Evolutionary conservation across 2,888 invertebrate genomes (phyloP), one percentile per base, ranked within the genome.

Genomic region (Ophion costatus): DNA sequence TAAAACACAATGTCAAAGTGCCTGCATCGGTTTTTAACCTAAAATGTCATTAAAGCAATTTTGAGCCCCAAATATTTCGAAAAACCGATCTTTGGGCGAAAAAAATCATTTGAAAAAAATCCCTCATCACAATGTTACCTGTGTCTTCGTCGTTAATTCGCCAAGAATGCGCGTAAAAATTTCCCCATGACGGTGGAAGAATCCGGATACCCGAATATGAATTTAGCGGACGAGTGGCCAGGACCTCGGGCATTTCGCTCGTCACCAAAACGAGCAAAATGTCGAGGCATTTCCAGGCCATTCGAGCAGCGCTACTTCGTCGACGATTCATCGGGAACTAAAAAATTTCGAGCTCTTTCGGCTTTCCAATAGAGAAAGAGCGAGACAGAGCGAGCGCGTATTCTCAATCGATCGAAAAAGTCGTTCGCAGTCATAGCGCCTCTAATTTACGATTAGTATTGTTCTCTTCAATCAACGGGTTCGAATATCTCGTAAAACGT

Each of bases 251-350:
- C 17, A 56, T 38, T 20, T 70, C 64, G 42, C 38, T 70, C 64
- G 76, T 76, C 70, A 76, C 10, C 17, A 81, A 9, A 29, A 81
- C 69, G 61, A 81, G 57, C 17, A 81, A 69, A 61, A 76, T 42
- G 24, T 64, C 70, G 17, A 81, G 29, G n/a, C 20, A 56, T 10
- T 51, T 22, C 56, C 66, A 51, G 59, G 45, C 11, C 29, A n/a
- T 11, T 33, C 33, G 70, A 29, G 14, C 24, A n/a, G 42, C 59
- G 45, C 63, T 78, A 29, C 33, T 45, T 29, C 78, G 61, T 51
- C 51, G 61, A 70, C 70, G 78, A 78, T 70, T 78, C 70, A 78
- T 78, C 63, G 70, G n/a, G n/a, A 63, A 78, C 78, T 78, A 33
- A 77, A 22, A 20, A 20, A 59, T 59, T 59, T 59, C 45, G 10